Evolutionary conservation across 2,888 invertebrate genomes (phyloP), one percentile per base, ranked within the genome.

Genomic region (Sturmia bella): DNA sequence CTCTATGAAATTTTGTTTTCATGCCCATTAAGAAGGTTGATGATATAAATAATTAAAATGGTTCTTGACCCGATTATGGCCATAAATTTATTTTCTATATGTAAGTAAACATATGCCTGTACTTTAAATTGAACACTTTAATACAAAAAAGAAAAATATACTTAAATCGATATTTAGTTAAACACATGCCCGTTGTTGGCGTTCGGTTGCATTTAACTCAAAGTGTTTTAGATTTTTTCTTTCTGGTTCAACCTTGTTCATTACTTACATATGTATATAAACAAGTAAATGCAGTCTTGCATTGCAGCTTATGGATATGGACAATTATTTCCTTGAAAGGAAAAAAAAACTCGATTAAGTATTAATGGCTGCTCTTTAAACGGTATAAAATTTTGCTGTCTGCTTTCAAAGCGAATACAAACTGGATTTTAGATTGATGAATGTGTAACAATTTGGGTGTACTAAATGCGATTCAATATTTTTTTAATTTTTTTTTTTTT

Each of bases 11-110:
- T 43, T 32, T 13, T 15, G 32, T 63, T 73, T 54, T 21, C 52
- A 54, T 54, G 32, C 3, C 45, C 32, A 74, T 64, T 56, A 63
- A 63, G 54, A 45, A 64, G 43, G 64, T 56, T 24, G 64, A 48
- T 57, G 74, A 64, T 39, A 39, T 48, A 56, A 74, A 4, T 39
- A 45, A 56, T 56, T 64, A 56, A 74, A 56, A 39, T 74, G 64
- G 24, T 39, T 74, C 54, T 74, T 74, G 74, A 57, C 56, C 56
- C 52, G 27, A 27, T 56, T 74, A n/a, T 19, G 17, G 48, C 27
- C 27, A 45, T 45, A 27, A 12, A 37, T 43, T 57, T 21, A 45
- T 45, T 45, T 45, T 56, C 0, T 37, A 32, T 7, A 6, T 9
- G 9, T 7, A 32, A 6, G 32, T n/a, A n/a, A n/a, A n/a, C n/a